phyloP scores from a whole-genome alignment of 2,888 invertebrate species.

The Hipparchia semele region DNA sequence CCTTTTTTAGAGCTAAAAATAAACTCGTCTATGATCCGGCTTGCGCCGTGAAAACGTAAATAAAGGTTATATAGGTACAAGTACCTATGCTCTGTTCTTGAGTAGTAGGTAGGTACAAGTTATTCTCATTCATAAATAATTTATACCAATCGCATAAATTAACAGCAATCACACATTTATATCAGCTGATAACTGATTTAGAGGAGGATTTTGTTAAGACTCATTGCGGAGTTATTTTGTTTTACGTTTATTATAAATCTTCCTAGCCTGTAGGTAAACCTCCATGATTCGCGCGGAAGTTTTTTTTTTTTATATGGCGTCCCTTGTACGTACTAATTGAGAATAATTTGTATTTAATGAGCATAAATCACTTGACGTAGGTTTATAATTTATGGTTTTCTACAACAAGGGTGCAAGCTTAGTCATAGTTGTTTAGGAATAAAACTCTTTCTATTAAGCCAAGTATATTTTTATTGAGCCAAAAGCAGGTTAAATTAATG shows the following conservation, averaged over 20 bases:
- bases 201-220: slow-evolving; percentile 5
- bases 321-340: background rate
- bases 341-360: slow-evolving; percentile 2
- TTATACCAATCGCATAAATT: slow-evolving; percentile 32
- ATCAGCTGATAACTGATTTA: slow-evolving; percentile 12
- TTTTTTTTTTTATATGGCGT: slow-evolving; percentile 1
- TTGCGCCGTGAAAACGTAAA: slow-evolving; percentile 25
- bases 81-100: background rate
- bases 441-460: background rate
- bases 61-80: background rate
- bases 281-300: background rate
- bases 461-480: no score
- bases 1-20: slow-evolving; percentile 20
- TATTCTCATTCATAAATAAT: slow-evolving; percentile 29
- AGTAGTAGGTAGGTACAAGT: background rate
- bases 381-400: background rate
- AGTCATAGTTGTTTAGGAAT: background rate
- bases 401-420: background rate
- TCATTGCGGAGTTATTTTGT: slow-evolving; percentile 6
- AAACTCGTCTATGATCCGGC: slow-evolving; percentile 26
- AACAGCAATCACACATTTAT: slow-evolving; percentile 26
- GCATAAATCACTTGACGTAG: background rate
- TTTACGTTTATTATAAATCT: background rate
- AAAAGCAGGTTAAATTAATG: no score
- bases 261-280: background rate